A percentile compares a stretch with the other conserved stretches of the same genome.
These are phyloP conservation scores for Thera britannica DNA, from an alignment of 2,888 invertebrate species.

Conservation along the genomic window DNA sequence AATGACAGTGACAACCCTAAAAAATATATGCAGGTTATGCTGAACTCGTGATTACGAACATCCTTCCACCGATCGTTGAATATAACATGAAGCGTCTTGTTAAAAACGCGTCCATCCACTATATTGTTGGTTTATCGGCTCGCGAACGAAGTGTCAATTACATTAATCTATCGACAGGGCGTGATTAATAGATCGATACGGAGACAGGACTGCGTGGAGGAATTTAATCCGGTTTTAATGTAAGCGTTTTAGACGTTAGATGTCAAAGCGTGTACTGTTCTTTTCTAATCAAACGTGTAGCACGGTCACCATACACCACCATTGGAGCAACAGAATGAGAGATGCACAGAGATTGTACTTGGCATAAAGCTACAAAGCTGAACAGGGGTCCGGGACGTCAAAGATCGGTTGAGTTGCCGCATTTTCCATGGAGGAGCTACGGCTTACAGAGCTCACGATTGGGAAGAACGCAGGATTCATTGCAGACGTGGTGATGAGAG, in stretches of 20 bases:
- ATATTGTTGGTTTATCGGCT: slow-evolving; percentile 71
- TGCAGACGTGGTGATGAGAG: too few relatives aligned
- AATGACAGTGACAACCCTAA: slow-evolving; percentile 53
- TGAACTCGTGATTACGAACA: slow-evolving; percentile 70
- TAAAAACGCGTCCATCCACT: slow-evolving; percentile 77
- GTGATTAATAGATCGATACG: slow-evolving; percentile 37
- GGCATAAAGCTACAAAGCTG: too few relatives aligned
- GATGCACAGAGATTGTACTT: too few relatives aligned
- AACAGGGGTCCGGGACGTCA: too few relatives aligned
- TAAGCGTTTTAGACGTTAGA: slow-evolving; percentile 2
- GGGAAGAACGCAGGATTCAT: too few relatives aligned
- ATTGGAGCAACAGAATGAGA: too few relatives aligned
- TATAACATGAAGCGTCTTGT: slow-evolving; percentile 75
- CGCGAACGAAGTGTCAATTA: slow-evolving; percentile 54
- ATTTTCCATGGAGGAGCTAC: too few relatives aligned
- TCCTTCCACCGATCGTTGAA: slow-evolving; percentile 68
- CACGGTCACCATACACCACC: neutral
- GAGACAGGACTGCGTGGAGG: slow-evolving; percentile 33
- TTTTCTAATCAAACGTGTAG: neutral
- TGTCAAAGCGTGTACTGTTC: neutral
- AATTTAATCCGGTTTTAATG: slow-evolving; percentile 19
- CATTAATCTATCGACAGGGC: slow-evolving; percentile 46
- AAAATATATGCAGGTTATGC: slow-evolving; percentile 53
- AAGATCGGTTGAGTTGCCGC: too few relatives aligned
- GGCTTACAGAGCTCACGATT: too few relatives aligned